These are phyloP conservation scores for Agapornis canus DNA, from an alignment of 2,797 vertebrate species.

Conservation along the genomic window DNA sequence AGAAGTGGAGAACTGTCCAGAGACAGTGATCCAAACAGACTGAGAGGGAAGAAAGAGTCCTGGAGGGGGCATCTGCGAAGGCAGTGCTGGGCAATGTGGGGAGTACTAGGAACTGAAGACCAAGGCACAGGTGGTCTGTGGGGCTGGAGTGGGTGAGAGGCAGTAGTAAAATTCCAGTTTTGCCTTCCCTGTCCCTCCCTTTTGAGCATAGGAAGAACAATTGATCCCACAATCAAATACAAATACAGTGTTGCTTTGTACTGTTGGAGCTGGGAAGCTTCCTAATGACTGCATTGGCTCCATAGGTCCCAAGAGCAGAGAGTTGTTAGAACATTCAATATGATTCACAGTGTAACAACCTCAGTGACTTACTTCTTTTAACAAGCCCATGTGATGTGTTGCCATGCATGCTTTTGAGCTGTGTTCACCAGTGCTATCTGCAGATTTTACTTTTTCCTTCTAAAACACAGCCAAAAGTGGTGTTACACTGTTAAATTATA, in stretches of 20 bases:
- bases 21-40: not conserved
- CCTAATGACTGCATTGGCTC: not conserved
- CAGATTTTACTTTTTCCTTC: not conserved
- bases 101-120: not conserved
- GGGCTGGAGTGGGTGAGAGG: not conserved
- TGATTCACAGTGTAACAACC: not conserved
- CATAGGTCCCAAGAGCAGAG: not conserved
- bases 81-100: not conserved
- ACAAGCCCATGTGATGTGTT: not conserved
- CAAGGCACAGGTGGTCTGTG: fast-evolving
- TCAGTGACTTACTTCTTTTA: not conserved
- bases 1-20: not conserved
- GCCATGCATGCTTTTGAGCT: not conserved
- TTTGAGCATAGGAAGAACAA: not conserved
- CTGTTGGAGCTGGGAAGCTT: not conserved
- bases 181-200: fast-evolving
- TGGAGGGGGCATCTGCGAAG: not conserved
- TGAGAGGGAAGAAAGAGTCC: not conserved
- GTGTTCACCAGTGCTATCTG: not conserved
- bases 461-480: not conserved
- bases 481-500: not conserved
- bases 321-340: not conserved
- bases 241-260: not conserved
- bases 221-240: fast-evolving
- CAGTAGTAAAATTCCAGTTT: not conserved